Conservation (phyloP, 2,113 vertebrate genomes). For the Glaucomys volans region DNA sequence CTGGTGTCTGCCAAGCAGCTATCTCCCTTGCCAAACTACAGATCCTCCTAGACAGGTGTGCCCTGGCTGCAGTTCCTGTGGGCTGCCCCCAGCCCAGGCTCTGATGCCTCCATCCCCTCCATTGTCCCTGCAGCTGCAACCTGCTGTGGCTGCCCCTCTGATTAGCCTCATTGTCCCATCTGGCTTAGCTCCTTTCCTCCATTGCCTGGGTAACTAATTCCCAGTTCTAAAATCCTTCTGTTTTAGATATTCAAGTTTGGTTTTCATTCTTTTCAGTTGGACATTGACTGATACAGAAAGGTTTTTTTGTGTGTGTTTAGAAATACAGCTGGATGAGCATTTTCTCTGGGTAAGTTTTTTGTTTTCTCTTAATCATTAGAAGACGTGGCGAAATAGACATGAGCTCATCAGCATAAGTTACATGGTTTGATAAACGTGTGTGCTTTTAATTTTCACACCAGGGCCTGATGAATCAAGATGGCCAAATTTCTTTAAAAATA, state of each 20-base stretch:
- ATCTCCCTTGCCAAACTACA: neutral
- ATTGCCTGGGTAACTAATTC: slow-evolving; percentile 50
- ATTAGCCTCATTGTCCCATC: slow-evolving; percentile 12
- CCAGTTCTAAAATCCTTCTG: neutral
- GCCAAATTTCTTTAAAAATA: neutral
- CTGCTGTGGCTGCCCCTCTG: neutral
- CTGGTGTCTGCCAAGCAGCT: neutral
- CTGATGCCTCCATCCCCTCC: neutral
- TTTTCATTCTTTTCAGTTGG: slow-evolving; percentile 52
- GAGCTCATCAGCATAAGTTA: neutral
- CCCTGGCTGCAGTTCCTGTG: neutral
- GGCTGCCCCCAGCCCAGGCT: neutral
- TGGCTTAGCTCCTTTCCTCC: neutral
- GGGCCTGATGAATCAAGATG: neutral
- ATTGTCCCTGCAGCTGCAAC: neutral
- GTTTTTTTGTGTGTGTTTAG: slow-evolving; percentile 33
- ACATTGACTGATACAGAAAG: slow-evolving; percentile 10
- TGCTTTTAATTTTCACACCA: neutral
- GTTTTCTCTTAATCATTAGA: slow-evolving; percentile 34
- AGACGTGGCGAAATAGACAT: neutral
- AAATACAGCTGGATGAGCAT: slow-evolving; percentile 32
- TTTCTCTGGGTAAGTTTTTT: slow-evolving; percentile 40
- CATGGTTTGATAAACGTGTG: neutral
- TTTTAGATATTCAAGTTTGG: neutral
- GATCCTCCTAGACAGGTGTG: slow-evolving; percentile 23